Conservation (phyloP, 64 coral and sea anemone species). For the Hydrozoanthus tunicans region DNA sequence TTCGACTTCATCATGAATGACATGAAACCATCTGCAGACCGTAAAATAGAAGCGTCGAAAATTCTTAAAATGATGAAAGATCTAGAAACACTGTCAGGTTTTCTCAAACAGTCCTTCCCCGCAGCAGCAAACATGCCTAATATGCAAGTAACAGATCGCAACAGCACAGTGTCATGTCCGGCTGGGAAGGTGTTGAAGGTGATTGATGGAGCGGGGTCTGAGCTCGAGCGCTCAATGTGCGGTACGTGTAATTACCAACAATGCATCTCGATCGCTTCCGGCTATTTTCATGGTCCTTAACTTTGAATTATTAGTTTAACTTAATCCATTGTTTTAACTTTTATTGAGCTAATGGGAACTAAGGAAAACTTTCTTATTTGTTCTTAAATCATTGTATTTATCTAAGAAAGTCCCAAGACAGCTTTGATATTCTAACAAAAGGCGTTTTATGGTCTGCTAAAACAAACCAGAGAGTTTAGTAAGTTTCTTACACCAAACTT, state of each 20-base stretch:
- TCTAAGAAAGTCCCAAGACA: too few relatives aligned
- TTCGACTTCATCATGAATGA: slow-evolving; percentile 85
- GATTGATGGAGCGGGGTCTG: slow-evolving; percentile 56
- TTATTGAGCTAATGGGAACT: too few relatives aligned
- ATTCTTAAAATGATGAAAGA: slow-evolving; percentile 72
- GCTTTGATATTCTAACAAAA: too few relatives aligned
- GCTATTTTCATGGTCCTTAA: too few relatives aligned
- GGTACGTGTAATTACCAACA: slow-evolving; percentile 42
- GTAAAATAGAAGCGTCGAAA: slow-evolving; percentile 59
- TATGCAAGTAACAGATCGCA: slow-evolving; percentile 42
- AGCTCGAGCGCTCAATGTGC: slow-evolving; percentile 76
- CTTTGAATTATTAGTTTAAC: too few relatives aligned
- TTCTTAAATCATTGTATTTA: too few relatives aligned
- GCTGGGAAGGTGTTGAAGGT: slow-evolving; percentile 42
- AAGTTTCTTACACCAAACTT: too few relatives aligned
- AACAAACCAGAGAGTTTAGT: too few relatives aligned
- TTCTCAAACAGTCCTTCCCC: slow-evolving; percentile 65
- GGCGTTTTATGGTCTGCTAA: too few relatives aligned
- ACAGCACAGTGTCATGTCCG: slow-evolving; percentile 63
- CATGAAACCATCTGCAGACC: slow-evolving; percentile 65
- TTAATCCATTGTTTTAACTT: too few relatives aligned
- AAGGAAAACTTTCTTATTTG: too few relatives aligned
- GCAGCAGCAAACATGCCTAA: slow-evolving; percentile 66
- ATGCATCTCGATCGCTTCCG: neutral
- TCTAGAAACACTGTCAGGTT: slow-evolving; percentile 56